These are phyloP conservation scores for Leptestheria dahalacensis DNA, from an alignment of 1,140 invertebrate species.

Conservation along the genomic window DNA sequence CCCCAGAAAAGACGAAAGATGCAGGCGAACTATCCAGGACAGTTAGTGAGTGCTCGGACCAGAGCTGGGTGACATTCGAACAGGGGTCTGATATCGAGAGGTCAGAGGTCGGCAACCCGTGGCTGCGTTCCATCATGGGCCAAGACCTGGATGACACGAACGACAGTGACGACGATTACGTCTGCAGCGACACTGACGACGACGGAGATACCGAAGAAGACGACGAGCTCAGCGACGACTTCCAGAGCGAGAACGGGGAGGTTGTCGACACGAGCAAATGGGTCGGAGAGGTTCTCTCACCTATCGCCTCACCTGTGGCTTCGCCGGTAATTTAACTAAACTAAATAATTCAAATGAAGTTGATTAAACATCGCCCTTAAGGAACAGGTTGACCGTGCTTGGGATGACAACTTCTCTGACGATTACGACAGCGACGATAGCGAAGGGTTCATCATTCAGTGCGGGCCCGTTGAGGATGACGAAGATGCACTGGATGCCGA, in stretches of 20 bases:
- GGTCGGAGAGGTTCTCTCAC: not conserved
- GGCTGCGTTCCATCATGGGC: conserved; percentile 1
- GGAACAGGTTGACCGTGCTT: not conserved
- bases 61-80: not conserved
- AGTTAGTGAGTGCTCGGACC: conserved; percentile 1
- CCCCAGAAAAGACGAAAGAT: not conserved
- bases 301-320: conserved; percentile 3
- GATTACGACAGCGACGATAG: conserved; percentile 9
- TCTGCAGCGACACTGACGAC: not conserved
- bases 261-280: conserved; percentile 1
- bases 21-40: not conserved
- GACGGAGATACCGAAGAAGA: not conserved
- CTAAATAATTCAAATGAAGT: no score
- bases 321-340: no score
- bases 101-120: not conserved
- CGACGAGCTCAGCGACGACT: not conserved
- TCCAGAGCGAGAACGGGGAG: conserved; percentile 7
- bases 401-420: no score
- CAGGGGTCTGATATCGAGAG: not conserved
- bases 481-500: not conserved
- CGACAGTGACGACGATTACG: not conserved
- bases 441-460: conserved; percentile 2
- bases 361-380: not conserved
- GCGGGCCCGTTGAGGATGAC: not conserved
- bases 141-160: not conserved